These are phyloP conservation scores for Halcyon leucocephala DNA, from an alignment of 2,797 vertebrate genomes.

Conservation along the genomic window DNA sequence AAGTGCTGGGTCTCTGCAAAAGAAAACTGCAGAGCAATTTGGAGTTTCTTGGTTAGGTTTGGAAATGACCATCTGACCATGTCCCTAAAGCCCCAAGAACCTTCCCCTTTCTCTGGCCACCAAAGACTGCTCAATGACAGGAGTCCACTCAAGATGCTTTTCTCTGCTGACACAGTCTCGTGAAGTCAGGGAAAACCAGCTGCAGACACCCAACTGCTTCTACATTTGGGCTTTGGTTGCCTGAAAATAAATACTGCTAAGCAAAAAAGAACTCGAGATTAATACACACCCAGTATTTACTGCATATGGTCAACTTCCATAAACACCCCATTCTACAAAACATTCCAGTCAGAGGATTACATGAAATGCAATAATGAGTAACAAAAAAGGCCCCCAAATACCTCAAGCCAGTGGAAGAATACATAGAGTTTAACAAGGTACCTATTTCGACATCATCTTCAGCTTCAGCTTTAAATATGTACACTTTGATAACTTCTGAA, in stretches of 20 bases:
- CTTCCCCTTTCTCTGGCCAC: not conserved
- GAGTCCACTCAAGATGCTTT: not conserved
- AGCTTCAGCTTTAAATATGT: slow-evolving; percentile 99
- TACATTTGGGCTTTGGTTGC: not conserved
- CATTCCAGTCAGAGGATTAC: not conserved
- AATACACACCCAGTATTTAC: not conserved
- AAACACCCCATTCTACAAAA: not conserved
- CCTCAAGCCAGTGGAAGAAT: not conserved
- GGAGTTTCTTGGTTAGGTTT: not conserved
- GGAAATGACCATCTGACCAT: not conserved
- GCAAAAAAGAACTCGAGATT: not conserved
- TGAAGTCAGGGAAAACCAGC: not conserved
- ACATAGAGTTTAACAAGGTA: slow-evolving; percentile 51
- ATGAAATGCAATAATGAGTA: not conserved
- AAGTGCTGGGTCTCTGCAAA: not conserved
- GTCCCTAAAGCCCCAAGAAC: not conserved
- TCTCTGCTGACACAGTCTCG: not conserved
- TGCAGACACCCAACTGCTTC: not conserved
- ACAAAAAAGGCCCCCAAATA: not conserved
- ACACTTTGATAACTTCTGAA: slow-evolving; percentile 99
- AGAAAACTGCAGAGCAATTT: not conserved
- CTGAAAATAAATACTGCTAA: not conserved
- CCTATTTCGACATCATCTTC: slow-evolving; percentile 98
- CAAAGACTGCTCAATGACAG: not conserved
- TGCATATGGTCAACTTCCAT: not conserved